Base-by-base conservation (phyloP, 2,888 invertebrate genomes). In the Polietes domitor region DNA sequence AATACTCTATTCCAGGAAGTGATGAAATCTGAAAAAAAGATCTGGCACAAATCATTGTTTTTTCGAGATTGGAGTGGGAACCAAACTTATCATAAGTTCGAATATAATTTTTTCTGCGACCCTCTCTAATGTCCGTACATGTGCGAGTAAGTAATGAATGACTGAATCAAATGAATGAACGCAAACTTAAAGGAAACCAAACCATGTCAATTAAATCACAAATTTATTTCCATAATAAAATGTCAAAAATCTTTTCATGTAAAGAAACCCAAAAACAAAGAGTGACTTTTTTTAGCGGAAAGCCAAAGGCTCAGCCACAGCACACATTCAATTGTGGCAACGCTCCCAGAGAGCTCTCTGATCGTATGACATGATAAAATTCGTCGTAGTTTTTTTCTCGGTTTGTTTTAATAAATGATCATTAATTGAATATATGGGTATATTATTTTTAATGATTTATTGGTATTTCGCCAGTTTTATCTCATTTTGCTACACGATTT, bases 181-280 rank as follows among this genome's bases (percentile, higher is more conserved):
- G 65, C 75, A 84, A 81, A 78, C 78, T 80, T 80, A 55, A 75
- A 75, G 63, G 63, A 71, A 75, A 68, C 74, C 80, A 77, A 77
- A 65, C n/a, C 75, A 68, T 61, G 83, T 84, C 83, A 84, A 78
- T 84, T 84, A 84, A 78, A 81, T 50, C 65, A 61, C 17, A 78
- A 84, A 81, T 84, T 76, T 78, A 78, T 81, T 81, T 81, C 75
- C 74, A 77, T 77, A 80, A 84, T 80, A 68, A 84, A 81, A 81
- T 81, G 84, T 81, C 61, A 84, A 81, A 81, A 73, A 37, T 55
- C 73, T 73, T 70, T 61, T 26, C 19, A 17, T n/a, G 26, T 26
- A 0, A 68, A 43, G n/a, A n/a, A 37, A 32, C 43, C 41, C 41
- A 15, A 68, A 68, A 21, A 68, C 68, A 43, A 68, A 24, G n/a